These are phyloP conservation scores for Carterocephalus palaemon DNA, from an alignment of 2,888 invertebrate genomes.

Conservation along the genomic window DNA sequence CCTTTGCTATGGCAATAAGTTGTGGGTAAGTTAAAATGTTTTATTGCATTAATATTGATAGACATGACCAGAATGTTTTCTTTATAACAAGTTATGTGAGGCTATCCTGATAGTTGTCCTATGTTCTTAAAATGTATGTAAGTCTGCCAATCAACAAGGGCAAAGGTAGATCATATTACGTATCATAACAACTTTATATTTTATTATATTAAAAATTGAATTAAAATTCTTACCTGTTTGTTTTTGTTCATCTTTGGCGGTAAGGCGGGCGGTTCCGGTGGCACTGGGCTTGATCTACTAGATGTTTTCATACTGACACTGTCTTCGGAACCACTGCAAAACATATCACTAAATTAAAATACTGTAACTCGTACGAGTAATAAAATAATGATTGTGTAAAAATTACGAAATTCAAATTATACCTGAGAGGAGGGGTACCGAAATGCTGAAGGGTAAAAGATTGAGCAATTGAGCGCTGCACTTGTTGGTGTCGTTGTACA, in stretches of 20 bases:
- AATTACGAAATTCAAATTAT: constrained; percentile 1
- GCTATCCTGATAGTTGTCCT: too few relatives aligned
- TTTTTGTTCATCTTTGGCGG: constrained; percentile 77
- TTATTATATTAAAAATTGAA: too few relatives aligned
- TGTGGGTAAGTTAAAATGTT: too few relatives aligned
- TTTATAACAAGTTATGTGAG: too few relatives aligned
- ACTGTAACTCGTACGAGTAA: not conserved
- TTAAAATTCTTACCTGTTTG: constrained; percentile 56
- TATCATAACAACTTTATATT: too few relatives aligned
- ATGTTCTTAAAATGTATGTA: too few relatives aligned
- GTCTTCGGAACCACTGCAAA: constrained; percentile 65
- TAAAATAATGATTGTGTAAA: too few relatives aligned
- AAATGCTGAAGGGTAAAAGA: constrained; percentile 72
- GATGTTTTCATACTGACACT: constrained; percentile 64
- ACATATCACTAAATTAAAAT: not conserved
- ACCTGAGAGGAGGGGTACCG: constrained; percentile 66
- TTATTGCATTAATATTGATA: too few relatives aligned
- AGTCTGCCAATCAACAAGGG: too few relatives aligned
- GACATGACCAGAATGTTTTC: too few relatives aligned
- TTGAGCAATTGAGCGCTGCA: constrained; percentile 67
- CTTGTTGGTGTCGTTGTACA: constrained; percentile 63
- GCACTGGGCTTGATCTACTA: constrained; percentile 72
- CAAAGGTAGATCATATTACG: too few relatives aligned
- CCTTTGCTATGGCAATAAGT: too few relatives aligned
- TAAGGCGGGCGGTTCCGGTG: constrained; percentile 72